Conservation (phyloP, 2,113 vertebrate species). For the Thamnophis sirtalis region DNA sequence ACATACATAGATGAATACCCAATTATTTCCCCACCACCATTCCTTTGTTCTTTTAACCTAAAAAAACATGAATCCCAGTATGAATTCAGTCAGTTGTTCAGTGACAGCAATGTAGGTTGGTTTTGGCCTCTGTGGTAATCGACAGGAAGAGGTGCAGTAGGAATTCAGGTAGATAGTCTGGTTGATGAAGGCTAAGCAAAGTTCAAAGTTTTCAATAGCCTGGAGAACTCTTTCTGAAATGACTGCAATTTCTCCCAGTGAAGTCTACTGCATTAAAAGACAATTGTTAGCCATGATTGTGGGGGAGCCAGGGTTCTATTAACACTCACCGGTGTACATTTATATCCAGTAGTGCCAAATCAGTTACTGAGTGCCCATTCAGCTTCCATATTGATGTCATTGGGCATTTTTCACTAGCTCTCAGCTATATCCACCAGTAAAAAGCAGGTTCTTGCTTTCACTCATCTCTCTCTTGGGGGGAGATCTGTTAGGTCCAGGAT, state of each 20-base stretch:
- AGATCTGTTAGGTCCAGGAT: not conserved
- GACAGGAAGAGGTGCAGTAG: not conserved
- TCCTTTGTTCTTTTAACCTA: not conserved
- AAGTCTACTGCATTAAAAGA: not conserved
- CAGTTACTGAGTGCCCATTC: not conserved
- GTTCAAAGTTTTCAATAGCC: not conserved
- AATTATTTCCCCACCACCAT: not conserved
- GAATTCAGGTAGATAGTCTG: not conserved
- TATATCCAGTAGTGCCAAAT: not conserved
- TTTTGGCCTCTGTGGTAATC: not conserved
- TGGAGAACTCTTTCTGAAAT: not conserved
- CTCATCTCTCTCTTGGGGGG: no score
- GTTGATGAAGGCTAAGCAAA: not conserved
- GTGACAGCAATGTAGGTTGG: not conserved
- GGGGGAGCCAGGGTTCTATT: not conserved
- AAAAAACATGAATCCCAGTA: not conserved
- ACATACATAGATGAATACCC: not conserved
- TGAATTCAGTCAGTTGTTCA: not conserved
- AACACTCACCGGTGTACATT: not conserved
- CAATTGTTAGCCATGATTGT: not conserved
- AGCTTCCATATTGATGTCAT: not conserved
- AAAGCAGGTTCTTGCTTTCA: not conserved
- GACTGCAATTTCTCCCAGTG: not conserved
- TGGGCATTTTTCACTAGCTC: not conserved
- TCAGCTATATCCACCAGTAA: not conserved